Evolutionary conservation across 2,113 vertebrate species (phyloP).

Genomic region (Euleptes europaea): DNA sequence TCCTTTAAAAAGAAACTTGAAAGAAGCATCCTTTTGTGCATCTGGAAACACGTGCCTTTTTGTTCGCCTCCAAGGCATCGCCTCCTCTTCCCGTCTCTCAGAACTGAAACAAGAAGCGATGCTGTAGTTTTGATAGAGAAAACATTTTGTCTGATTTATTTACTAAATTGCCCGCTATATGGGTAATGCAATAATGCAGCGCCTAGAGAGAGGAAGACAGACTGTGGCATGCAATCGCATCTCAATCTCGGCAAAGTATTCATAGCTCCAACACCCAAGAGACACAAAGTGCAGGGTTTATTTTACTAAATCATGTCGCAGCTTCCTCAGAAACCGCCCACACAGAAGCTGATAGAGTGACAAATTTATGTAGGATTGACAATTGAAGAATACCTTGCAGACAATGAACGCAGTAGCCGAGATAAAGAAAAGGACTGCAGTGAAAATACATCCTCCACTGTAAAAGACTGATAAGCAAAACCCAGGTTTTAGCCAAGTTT

Average conservation of each 20-base stretch:
- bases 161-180: constrained; percentile 14
- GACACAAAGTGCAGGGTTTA: constrained; percentile 6
- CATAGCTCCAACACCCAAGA: neutral
- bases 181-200: neutral
- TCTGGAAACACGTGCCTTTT: neutral
- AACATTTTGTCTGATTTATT: constrained; percentile 5
- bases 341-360: constrained; percentile 17
- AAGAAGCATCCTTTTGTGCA: constrained; percentile 32
- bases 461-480: constrained; percentile 12
- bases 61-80: constrained; percentile 15
- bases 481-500: neutral
- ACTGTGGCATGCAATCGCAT: constrained; percentile 4
- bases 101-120: constrained; percentile 13
- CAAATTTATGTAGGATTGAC: constrained; percentile 7
- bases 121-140: constrained; percentile 13
- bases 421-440: neutral
- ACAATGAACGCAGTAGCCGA: neutral
- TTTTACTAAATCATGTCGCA: neutral
- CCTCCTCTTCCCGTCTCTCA: constrained; percentile 24
- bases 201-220: constrained; percentile 13
- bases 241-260: neutral
- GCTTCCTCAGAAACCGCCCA: constrained; percentile 22
- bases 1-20: too few relatives aligned
- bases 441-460: constrained; percentile 8
- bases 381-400: constrained; percentile 2